These are phyloP conservation scores for Marmota monax DNA, from an alignment of 2,113 vertebrate genomes.

Conservation along the genomic window DNA sequence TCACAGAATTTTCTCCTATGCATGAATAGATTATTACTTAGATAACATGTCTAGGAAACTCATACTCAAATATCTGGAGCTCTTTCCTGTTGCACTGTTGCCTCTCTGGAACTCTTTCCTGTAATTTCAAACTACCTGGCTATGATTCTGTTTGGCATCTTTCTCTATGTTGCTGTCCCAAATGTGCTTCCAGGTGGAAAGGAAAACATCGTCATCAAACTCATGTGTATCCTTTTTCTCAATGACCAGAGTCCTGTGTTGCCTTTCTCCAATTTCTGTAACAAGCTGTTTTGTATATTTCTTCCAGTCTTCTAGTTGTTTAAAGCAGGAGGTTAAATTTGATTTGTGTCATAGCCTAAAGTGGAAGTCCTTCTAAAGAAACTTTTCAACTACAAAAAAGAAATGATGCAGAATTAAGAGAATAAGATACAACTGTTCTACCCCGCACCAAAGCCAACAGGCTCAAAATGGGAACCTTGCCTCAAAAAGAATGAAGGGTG, in stretches of 20 bases:
- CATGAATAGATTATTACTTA: not conserved
- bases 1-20: not conserved
- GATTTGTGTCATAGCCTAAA: not conserved
- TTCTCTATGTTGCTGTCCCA: not conserved
- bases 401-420: not conserved
- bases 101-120: not conserved
- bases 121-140: not conserved
- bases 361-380: not conserved
- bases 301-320: not conserved
- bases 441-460: not conserved
- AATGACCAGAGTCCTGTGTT: not conserved
- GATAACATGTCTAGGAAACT: not conserved
- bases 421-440: not conserved
- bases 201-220: not conserved
- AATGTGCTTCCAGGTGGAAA: not conserved
- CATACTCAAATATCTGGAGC: not conserved
- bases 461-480: not conserved
- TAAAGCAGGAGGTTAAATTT: too few relatives aligned
- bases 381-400: not conserved
- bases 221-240: not conserved
- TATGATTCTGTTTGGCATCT: not conserved
- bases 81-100: not conserved
- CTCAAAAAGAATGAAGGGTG: not conserved
- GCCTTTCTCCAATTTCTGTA: not conserved
- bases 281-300: not conserved